These are phyloP conservation scores for Mormyrops attenuatus DNA, from an alignment of 2,797 vertebrate genomes.

Conservation along the genomic window DNA sequence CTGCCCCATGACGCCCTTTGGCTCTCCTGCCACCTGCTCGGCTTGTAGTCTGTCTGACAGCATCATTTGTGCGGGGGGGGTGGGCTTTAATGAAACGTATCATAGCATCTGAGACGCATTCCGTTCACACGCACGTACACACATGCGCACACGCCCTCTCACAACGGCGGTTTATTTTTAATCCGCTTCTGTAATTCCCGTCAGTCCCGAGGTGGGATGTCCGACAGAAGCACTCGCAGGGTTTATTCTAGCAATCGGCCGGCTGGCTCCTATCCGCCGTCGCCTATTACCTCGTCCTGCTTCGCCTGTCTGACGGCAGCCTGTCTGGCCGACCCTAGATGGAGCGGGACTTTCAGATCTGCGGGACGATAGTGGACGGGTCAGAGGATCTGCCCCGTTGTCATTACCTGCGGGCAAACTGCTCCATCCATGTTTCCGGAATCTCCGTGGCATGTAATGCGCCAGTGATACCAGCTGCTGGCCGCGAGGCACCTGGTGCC, in stretches of 20 bases:
- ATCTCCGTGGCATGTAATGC: background rate
- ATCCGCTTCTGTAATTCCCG: background rate
- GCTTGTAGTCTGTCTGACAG: background rate
- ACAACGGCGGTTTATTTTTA: background rate
- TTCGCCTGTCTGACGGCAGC: background rate
- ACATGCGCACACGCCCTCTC: background rate
- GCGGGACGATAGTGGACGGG: background rate
- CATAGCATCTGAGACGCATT: background rate
- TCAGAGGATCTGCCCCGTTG: background rate
- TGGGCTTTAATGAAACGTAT: background rate
- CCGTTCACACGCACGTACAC: background rate
- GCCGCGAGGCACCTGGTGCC: background rate
- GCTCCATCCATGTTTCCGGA: background rate
- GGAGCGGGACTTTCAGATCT: background rate
- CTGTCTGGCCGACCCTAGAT: background rate
- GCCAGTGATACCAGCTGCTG: background rate
- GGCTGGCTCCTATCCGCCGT: background rate
- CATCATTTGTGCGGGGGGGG: background rate
- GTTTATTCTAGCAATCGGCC: too few relatives aligned
- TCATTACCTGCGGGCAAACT: background rate
- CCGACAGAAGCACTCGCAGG: background rate
- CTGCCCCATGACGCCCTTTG: background rate
- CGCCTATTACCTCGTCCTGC: background rate
- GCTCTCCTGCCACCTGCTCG: background rate
- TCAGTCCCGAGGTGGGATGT: background rate